Evolutionary conservation across 2,113 vertebrate genomes (phyloP).

Genomic region (Cyprinodon brontotheroides): DNA sequence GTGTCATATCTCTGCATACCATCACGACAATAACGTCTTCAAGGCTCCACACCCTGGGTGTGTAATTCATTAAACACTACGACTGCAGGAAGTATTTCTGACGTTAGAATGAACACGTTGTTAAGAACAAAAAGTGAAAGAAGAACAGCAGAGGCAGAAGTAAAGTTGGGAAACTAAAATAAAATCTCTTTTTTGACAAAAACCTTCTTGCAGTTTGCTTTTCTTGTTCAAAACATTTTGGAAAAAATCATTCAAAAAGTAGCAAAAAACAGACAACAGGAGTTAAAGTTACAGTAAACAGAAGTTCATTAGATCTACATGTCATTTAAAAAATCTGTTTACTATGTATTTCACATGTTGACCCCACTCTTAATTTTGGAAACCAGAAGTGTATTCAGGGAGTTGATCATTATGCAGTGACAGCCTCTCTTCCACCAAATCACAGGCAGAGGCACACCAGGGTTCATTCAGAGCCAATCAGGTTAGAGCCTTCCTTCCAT

Average conservation of each 20-base stretch:
- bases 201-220: neutral
- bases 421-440: slow-evolving; percentile 40
- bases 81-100: neutral
- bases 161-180: neutral
- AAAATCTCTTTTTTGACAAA: neutral
- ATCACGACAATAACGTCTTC: neutral
- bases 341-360: slow-evolving; percentile 42
- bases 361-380: slow-evolving; percentile 51
- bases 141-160: neutral
- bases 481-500: slow-evolving; percentile 1
- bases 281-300: neutral
- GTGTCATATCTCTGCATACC: slow-evolving; percentile 4
- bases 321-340: neutral
- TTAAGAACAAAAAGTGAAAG: neutral
- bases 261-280: neutral
- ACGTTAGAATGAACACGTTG: neutral
- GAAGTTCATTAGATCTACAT: neutral
- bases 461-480: slow-evolving; percentile 53
- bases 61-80: slow-evolving; percentile 9
- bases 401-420: slow-evolving; percentile 42
- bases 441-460: slow-evolving; percentile 27
- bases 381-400: slow-evolving; percentile 22
- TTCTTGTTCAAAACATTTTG: neutral
- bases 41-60: slow-evolving; percentile 37
- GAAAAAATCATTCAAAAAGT: neutral